phyloP scores from a whole-genome alignment of 2,113 vertebrate species.

The Lipophrys pholis region DNA sequence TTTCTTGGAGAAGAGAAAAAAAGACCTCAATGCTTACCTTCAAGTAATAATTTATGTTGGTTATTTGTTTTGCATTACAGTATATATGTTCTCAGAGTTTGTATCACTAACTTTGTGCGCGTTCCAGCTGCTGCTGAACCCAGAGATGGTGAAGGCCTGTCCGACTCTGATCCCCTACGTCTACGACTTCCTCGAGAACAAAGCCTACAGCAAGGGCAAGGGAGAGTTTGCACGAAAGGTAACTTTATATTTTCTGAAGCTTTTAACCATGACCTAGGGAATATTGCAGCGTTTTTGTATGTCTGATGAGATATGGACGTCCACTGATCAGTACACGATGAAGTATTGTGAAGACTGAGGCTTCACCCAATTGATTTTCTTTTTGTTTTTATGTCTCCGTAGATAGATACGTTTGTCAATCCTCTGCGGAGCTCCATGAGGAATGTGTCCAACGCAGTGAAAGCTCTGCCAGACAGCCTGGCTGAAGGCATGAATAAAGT shows the following conservation, averaged over 20 bases:
- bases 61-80: not conserved
- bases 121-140: slow-evolving; percentile 91
- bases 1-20: slow-evolving; percentile 97
- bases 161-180: slow-evolving; percentile 90
- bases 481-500: slow-evolving; percentile 98
- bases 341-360: too few species aligned
- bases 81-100: not conserved
- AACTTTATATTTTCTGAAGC: slow-evolving; percentile 29
- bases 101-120: not conserved
- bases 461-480: slow-evolving; percentile 96
- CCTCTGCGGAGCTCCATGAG: slow-evolving; percentile 98
- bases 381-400: slow-evolving; percentile 11
- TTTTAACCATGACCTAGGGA: too few species aligned
- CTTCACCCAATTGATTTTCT: too few species aligned
- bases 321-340: too few species aligned
- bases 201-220: slow-evolving; percentile 98
- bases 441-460: slow-evolving; percentile 97
- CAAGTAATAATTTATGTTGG: slow-evolving; percentile 84
- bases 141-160: slow-evolving; percentile 95
- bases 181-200: slow-evolving; percentile 97
- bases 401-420: slow-evolving; percentile 99
- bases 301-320: too few species aligned
- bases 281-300: too few species aligned
- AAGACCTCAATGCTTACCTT: slow-evolving; percentile 94
- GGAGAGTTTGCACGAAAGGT: slow-evolving; percentile 99